Evolutionary conservation across 2,888 invertebrate genomes (phyloP).

Genomic region (Oscheius sp.): DNA sequence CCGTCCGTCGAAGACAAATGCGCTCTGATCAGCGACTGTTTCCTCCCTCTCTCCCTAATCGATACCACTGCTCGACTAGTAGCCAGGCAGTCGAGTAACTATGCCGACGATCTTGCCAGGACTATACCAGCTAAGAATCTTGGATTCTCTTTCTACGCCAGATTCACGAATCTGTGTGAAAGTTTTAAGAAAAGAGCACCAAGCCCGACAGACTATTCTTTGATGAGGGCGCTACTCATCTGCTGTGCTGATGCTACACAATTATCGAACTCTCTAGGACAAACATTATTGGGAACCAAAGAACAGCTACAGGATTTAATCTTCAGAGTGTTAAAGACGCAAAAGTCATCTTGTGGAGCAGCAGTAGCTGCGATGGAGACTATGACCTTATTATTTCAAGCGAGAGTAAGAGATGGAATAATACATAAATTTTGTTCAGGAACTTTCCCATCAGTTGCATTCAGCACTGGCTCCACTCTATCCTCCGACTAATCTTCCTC

Average conservation of each 20-base stretch:
- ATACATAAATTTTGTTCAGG: background rate
- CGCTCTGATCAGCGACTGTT: slow-evolving; percentile 44
- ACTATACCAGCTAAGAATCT: slow-evolving; percentile 30
- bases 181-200: slow-evolving; percentile 37
- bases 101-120: slow-evolving; percentile 40
- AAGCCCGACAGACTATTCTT: slow-evolving; percentile 44
- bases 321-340: slow-evolving; percentile 52
- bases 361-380: background rate
- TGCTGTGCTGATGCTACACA: slow-evolving; percentile 42
- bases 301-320: slow-evolving; percentile 48
- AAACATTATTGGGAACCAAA: slow-evolving; percentile 37
- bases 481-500: slow-evolving; percentile 22
- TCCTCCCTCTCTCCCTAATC: slow-evolving; percentile 43
- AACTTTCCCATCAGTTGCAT: slow-evolving; percentile 24
- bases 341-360: slow-evolving; percentile 26
- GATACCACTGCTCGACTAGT: slow-evolving; percentile 39
- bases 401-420: background rate
- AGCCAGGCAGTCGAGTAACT: slow-evolving; percentile 40
- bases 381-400: slow-evolving; percentile 9
- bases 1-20: slow-evolving; percentile 63
- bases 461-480: slow-evolving; percentile 33
- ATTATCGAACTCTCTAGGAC: slow-evolving; percentile 43
- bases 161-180: slow-evolving; percentile 35
- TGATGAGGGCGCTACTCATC: slow-evolving; percentile 43
- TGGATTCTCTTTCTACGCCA: slow-evolving; percentile 32